These are phyloP conservation scores for Melangyna quadrimaculata DNA, from an alignment of 2,888 invertebrate species.

Conservation along the genomic window DNA sequence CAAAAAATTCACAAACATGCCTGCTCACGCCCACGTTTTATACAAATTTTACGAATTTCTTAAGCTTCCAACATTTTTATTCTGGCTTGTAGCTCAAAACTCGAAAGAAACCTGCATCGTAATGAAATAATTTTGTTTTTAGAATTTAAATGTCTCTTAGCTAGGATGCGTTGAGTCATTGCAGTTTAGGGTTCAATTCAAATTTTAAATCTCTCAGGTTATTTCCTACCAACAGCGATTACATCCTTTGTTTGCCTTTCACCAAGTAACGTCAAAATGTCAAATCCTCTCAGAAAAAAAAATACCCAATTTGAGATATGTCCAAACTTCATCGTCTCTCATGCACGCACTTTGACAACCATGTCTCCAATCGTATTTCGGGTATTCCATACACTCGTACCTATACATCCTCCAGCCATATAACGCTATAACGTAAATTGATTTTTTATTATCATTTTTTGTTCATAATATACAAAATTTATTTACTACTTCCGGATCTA, in stretches of 20 bases:
- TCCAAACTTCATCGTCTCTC: slow-evolving; percentile 52
- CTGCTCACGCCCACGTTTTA: too few relatives aligned
- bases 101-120: too few relatives aligned
- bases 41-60: too few relatives aligned
- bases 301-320: slow-evolving; percentile 56
- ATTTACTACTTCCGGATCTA: slow-evolving; percentile 70
- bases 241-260: slow-evolving; percentile 21
- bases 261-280: slow-evolving; percentile 3
- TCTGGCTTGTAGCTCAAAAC: too few relatives aligned
- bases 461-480: slow-evolving; percentile 63
- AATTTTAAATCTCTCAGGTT: background rate
- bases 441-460: slow-evolving; percentile 62
- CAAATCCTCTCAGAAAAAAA: slow-evolving; percentile 17
- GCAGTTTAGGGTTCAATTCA: background rate
- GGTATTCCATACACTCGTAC: too few relatives aligned
- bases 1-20: too few relatives aligned
- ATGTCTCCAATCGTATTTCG: background rate
- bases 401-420: too few relatives aligned
- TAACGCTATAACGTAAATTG: slow-evolving; percentile 48
- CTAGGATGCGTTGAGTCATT: background rate
- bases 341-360: background rate
- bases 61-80: too few relatives aligned
- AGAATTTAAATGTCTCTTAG: too few relatives aligned
- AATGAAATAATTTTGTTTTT: too few relatives aligned
- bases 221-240: background rate